A percentile compares a stretch with the other conserved stretches of the same genome.
Conservation (phyloP, 1,140 invertebrate genomes). For the Ceratosolen fusciceps region DNA sequence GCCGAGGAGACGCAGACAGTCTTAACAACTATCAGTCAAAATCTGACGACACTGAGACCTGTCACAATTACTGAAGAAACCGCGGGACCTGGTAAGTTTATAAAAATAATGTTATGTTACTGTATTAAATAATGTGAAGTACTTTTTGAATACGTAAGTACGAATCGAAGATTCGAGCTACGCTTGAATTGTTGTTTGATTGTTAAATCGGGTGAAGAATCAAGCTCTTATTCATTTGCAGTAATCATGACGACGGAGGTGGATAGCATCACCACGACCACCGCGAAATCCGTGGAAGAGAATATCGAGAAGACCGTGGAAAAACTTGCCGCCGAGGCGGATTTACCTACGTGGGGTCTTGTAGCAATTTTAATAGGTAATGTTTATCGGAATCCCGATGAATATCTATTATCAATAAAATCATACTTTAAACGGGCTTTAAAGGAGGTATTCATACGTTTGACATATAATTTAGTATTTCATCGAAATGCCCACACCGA, state of each 20-base stretch:
- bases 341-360: conserved; percentile 81
- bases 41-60: conserved; percentile 29
- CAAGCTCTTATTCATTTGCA: background rate
- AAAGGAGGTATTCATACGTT: no score
- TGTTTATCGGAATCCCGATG: no score
- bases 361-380: conserved; percentile 81
- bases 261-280: conserved; percentile 50
- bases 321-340: conserved; percentile 75
- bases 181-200: no score
- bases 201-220: background rate
- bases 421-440: no score
- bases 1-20: conserved; percentile 3
- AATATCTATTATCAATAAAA: no score
- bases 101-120: no score
- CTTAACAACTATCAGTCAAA: conserved; percentile 23
- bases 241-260: conserved; percentile 44
- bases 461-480: no score
- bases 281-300: conserved; percentile 59
- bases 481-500: no score
- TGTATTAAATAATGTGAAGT: no score
- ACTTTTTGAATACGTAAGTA: no score
- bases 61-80: conserved; percentile 15
- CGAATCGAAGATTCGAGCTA: no score
- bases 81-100: conserved; percentile 34
- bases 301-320: conserved; percentile 69